Base-by-base conservation (phyloP, 2,113 vertebrate genomes). In the Centropus unirufus region DNA sequence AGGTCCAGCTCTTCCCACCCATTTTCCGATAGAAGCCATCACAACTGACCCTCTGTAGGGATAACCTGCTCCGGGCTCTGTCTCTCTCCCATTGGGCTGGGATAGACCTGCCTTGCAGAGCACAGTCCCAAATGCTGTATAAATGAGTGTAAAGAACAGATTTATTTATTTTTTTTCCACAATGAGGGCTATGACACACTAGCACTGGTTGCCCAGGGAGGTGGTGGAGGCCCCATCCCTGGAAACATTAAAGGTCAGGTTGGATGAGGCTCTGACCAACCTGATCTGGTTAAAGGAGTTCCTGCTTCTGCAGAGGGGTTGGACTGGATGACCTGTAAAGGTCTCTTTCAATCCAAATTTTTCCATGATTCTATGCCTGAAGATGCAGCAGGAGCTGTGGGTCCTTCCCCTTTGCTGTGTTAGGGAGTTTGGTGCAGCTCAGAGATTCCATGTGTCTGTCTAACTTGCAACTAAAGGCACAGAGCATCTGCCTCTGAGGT, bases 41-140 rank as follows among this genome's bases (percentile, higher is more conserved):
- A 3, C 46, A 39, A 22, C 61, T 3, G 2, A 3, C 7, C 30
- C 34, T 78, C 55, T 17, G 0, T 1, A 4, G 58, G 73, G 30
- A 39, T 11, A 29, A 54, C 20, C 18, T 2, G 14, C 42, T 61
- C 46, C 14, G 6, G 13, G 1, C 42, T 62, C 14, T 23, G 36
- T 2, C 39, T 22, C 0, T 27, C 40, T 57, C 61, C 55, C 8
- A 2, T 4, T 2, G 2, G 40, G 2, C 73, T 46, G 83, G 34
- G 16, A 13, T 75, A 85, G 70, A 18, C 42, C 57, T 18, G 72
- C 29, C 23, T 68, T 5, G 64, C 18, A 1, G 32, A 69, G 63
- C 59, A 2, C 0, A 21, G 46, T 66, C 61, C 64, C 8, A 1
- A 5, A 14, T 26, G 36, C 47, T 49, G 47, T 22, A 49, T 21